phyloP scores from a whole-genome alignment of 2,888 invertebrate genomes.

The Ypsolopha scabrella region DNA sequence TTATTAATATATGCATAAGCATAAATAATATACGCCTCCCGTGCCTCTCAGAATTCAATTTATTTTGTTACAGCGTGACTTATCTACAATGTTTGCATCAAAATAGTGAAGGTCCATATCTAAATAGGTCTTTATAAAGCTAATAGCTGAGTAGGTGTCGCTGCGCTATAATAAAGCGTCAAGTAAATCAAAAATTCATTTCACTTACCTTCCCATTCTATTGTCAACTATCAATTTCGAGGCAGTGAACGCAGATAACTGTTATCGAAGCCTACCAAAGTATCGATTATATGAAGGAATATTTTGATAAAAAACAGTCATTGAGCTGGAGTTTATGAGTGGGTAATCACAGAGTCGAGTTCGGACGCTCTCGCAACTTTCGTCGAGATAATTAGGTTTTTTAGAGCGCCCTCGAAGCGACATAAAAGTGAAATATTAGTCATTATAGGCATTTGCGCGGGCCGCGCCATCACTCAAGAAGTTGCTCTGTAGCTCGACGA shows the following conservation, averaged over 20 bases:
- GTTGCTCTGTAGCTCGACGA: slow-evolving; percentile 19
- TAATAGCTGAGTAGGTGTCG: slow-evolving; percentile 15
- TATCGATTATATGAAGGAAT: slow-evolving; percentile 26
- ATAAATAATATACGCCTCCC: no score
- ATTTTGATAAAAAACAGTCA: slow-evolving; percentile 34
- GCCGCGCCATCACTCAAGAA: slow-evolving; percentile 19
- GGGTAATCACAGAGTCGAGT: slow-evolving; percentile 30
- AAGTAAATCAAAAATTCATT: slow-evolving; percentile 25
- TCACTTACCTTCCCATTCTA: slow-evolving; percentile 24
- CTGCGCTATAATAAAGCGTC: slow-evolving; percentile 18
- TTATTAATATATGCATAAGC: no score
- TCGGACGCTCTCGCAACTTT: slow-evolving; percentile 22
- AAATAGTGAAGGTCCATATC: neutral
- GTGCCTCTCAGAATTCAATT: slow-evolving; percentile 23
- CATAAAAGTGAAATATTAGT: slow-evolving; percentile 37
- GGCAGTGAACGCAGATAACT: slow-evolving; percentile 15
- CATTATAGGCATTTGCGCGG: slow-evolving; percentile 29
- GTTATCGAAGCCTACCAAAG: slow-evolving; percentile 25
- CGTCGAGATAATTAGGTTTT: slow-evolving; percentile 33
- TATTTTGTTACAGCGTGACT: slow-evolving; percentile 12
- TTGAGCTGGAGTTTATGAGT: slow-evolving; percentile 31
- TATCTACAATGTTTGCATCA: neutral
- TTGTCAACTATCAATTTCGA: slow-evolving; percentile 23
- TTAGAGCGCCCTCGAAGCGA: slow-evolving; percentile 27
- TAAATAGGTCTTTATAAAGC: neutral